Evolutionary conservation across 2,113 vertebrate genomes (phyloP), one percentile per base, ranked within the genome.

Genomic region (Coryphaenoides rupestris): DNA sequence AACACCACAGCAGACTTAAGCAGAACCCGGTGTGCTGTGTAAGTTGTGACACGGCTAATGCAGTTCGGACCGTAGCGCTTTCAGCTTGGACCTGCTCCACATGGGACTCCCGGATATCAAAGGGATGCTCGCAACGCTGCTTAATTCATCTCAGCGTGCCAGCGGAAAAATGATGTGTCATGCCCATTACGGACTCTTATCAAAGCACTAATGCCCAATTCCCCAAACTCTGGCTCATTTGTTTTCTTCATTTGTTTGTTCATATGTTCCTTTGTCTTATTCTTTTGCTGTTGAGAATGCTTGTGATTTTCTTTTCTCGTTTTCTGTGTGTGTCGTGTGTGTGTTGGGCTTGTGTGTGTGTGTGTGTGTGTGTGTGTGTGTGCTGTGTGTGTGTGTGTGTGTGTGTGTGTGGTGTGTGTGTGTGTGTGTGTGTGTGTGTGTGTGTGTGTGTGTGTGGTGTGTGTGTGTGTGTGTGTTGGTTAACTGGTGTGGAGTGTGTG

Each of bases 11-110:
- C n/a, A n/a, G 33, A 7, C 77, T 82, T 88, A 86, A 90, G 69
- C 78, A 80, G 65, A 79, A 88, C 79, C 86, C 85, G 80, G 73
- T 90, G 88, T 85, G 86, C 70, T 78, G 33, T 70, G 73, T 72
- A 62, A 72, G 80, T 82, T 85, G 73, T 78, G 85, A 86, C 77
- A 78, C 24, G 74, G 78, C 77, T 55, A 69, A 84, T 81, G 81
- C 80, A 61, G 77, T 75, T 69, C 55, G 63, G 12, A 58, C 75
- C 74, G 49, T 65, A 70, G 47, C 55, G 66, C 77, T 72, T 75
- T 71, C 82, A 65, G 68, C 58, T 73, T 71, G 76, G 78, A 40
- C 33, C 7, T 12, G 7, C 7, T 40, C 77, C 72, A 21, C 77
- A 73, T 55, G 46, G 63, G 65, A 65, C 82, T 81, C 33, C 33